These are phyloP conservation scores for Scleropages formosus DNA, from an alignment of 2,797 vertebrate genomes.

Conservation along the genomic window DNA sequence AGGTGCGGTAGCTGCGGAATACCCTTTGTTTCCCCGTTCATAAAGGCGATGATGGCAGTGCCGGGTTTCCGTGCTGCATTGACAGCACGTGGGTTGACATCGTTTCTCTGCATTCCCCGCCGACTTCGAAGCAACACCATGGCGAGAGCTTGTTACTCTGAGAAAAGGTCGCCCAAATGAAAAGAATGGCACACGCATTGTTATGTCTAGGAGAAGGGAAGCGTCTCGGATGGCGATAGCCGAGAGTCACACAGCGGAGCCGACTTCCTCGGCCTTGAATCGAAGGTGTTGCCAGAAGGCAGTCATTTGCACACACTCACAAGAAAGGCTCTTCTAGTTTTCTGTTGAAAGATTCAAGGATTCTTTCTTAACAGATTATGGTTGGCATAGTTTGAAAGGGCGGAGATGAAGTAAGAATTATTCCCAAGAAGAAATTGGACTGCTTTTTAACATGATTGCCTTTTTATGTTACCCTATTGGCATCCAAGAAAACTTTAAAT, in stretches of 20 bases:
- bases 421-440: neutral
- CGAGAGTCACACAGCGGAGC: neutral
- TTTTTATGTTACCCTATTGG: neutral
- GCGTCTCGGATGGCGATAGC: neutral
- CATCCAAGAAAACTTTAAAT: neutral
- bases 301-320: slow-evolving; percentile 4
- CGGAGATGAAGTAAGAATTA: neutral
- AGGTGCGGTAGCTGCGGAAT: neutral
- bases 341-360: slow-evolving; percentile 6
- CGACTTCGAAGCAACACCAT: neutral
- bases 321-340: neutral
- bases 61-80: neutral
- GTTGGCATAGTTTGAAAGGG: slow-evolving; percentile 5
- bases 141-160: slow-evolving; percentile 15
- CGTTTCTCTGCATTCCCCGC: neutral
- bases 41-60: neutral
- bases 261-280: slow-evolving; percentile 10
- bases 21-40: slow-evolving; percentile 7
- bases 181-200: neutral
- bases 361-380: slow-evolving; percentile 6
- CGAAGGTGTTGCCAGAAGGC: neutral
- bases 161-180: neutral
- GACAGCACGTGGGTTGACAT: neutral
- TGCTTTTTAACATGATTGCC: slow-evolving; percentile 6
- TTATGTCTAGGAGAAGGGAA: slow-evolving; percentile 24